These are phyloP conservation scores for Pyrrhopygopsis socrates DNA, from an alignment of 2,888 invertebrate species.

Conservation along the genomic window DNA sequence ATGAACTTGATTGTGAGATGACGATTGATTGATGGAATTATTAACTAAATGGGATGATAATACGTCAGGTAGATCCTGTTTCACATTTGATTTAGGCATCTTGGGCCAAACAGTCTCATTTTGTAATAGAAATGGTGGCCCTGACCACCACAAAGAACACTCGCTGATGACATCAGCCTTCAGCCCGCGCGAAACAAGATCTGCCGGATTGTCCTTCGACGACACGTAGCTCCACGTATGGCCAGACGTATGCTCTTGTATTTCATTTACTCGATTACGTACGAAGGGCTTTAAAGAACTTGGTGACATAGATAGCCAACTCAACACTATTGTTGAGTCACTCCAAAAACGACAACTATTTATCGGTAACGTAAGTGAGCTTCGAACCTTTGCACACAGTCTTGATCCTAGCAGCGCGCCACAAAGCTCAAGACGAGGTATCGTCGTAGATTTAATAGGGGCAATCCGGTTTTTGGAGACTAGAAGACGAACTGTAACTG, in stretches of 20 bases:
- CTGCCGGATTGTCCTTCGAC: not conserved
- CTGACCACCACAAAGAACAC: not conserved
- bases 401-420: not conserved
- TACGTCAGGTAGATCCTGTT: not conserved
- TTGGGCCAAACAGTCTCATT: not conserved
- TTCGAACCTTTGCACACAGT: not conserved
- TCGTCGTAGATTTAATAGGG: not conserved
- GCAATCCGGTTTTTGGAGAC: not conserved
- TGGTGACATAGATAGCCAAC: conserved; percentile 18
- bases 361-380: not conserved
- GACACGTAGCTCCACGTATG: conserved; percentile 5
- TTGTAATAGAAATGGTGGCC: not conserved
- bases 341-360: not conserved
- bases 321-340: conserved; percentile 12
- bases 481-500: not conserved
- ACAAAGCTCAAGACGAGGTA: not conserved
- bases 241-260: not conserved
- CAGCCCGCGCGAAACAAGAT: not conserved
- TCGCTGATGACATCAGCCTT: not conserved
- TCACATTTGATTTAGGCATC: not conserved
- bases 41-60: not conserved
- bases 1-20: not conserved
- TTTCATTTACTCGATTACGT: conserved; percentile 14
- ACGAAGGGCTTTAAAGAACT: conserved; percentile 15
- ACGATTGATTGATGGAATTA: not conserved